Conservation (phyloP, 2,113 vertebrate genomes). For the Aphelocoma coerulescens region DNA sequence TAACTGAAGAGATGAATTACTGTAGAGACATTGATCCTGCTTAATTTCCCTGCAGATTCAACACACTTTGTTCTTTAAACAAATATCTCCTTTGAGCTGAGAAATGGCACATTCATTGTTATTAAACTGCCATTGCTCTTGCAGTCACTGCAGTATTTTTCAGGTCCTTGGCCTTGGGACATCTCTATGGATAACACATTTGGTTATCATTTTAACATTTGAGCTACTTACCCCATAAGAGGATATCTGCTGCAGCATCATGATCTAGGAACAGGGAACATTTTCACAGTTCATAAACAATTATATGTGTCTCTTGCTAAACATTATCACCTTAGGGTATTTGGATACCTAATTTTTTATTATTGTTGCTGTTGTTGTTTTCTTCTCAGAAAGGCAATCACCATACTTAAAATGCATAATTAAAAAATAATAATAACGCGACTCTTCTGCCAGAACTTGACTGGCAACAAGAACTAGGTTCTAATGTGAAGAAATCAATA, state of each 20-base stretch:
- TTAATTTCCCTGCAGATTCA: slow-evolving; percentile 21
- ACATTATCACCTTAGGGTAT: neutral
- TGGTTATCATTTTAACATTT: neutral
- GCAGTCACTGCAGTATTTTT: neutral
- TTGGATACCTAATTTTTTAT: neutral
- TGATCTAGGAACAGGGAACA: neutral
- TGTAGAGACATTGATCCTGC: neutral
- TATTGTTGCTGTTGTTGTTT: neutral
- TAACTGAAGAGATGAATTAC: neutral
- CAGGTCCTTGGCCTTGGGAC: neutral
- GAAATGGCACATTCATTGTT: neutral
- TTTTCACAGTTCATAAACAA: neutral
- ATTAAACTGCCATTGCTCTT: neutral
- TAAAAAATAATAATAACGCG: neutral
- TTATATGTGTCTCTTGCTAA: neutral
- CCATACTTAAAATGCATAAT: neutral
- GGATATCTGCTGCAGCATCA: neutral
- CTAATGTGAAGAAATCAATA: slow-evolving; percentile 29
- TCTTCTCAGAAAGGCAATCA: slow-evolving; percentile 8
- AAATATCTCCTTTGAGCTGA: neutral
- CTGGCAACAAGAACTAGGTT: neutral
- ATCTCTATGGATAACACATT: neutral
- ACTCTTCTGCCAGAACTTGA: slow-evolving; percentile 7
- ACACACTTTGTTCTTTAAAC: slow-evolving; percentile 8
- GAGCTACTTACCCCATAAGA: neutral